phyloP scores from a whole-genome alignment of 1,140 invertebrate species.

The Zaprionus kolodkinae region DNA sequence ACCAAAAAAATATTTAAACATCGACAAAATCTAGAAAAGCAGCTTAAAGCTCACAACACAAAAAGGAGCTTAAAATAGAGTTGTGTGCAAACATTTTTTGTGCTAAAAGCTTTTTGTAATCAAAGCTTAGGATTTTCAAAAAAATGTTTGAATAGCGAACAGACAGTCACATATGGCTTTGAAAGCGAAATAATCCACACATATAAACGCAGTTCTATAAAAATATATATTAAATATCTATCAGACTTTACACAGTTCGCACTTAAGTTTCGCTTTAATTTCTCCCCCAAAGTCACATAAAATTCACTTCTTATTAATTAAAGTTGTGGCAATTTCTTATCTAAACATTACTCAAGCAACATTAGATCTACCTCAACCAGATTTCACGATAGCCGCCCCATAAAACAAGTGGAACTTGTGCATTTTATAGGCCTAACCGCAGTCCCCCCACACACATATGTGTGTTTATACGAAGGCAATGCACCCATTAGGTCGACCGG shows the following conservation, averaged over 20 bases:
- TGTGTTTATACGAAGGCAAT: slow-evolving; percentile 47
- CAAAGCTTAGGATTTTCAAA: background rate
- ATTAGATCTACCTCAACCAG: background rate
- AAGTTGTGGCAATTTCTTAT: background rate
- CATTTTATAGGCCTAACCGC: slow-evolving; percentile 58
- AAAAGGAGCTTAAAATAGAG: background rate
- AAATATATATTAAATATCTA: too few relatives aligned
- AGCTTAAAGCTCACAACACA: slow-evolving; percentile 1
- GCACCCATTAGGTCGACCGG: slow-evolving; percentile 77
- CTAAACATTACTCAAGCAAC: slow-evolving; percentile 4
- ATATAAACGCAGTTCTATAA: too few relatives aligned
- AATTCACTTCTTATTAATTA: background rate
- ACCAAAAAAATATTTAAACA: background rate
- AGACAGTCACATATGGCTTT: background rate
- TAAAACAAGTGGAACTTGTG: slow-evolving; percentile 50
- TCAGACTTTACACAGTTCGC: background rate
- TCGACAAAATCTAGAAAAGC: background rate
- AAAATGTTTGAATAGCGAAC: background rate
- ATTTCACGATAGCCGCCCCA: background rate
- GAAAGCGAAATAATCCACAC: background rate
- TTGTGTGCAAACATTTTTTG: background rate
- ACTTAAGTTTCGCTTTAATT: background rate
- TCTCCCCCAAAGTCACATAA: background rate
- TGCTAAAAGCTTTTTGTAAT: background rate
- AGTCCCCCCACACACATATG: slow-evolving; percentile 5